Conservation (phyloP, 1,140 invertebrate species). For the Drosophila subobscura region DNA sequence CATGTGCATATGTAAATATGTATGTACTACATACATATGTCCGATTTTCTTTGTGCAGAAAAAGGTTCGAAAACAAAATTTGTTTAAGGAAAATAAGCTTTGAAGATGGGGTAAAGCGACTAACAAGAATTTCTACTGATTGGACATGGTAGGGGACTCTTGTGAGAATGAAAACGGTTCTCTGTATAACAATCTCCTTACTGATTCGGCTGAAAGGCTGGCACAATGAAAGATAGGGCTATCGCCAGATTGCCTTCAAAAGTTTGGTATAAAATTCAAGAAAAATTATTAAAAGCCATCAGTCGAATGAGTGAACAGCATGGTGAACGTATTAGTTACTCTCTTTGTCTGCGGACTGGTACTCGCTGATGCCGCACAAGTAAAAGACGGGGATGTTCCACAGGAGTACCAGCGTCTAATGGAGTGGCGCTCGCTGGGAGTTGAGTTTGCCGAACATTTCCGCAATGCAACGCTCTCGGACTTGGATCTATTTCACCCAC, state of each 20-base stretch:
- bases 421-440: constrained; percentile 3
- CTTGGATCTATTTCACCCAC: not conserved
- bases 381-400: not conserved
- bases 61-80: too few species aligned
- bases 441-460: constrained; percentile 5
- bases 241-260: constrained; percentile 18
- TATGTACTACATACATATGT: too few species aligned
- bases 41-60: too few species aligned
- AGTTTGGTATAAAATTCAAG: constrained; percentile 16
- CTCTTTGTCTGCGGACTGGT: constrained; percentile 10
- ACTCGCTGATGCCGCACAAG: not conserved
- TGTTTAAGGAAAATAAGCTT: too few species aligned
- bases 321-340: constrained; percentile 15
- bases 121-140: too few species aligned
- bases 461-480: not conserved
- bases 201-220: not conserved
- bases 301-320: constrained; percentile 4
- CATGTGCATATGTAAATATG: too few species aligned
- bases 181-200: too few species aligned
- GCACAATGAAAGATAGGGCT: constrained; percentile 23
- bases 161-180: too few species aligned
- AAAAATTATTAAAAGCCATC: not conserved
- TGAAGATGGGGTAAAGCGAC: too few species aligned
- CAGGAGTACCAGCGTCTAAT: not conserved
- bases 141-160: too few species aligned